Evolutionary conservation across 2,888 invertebrate species (phyloP).

Genomic region (Malachius bipustulatus): DNA sequence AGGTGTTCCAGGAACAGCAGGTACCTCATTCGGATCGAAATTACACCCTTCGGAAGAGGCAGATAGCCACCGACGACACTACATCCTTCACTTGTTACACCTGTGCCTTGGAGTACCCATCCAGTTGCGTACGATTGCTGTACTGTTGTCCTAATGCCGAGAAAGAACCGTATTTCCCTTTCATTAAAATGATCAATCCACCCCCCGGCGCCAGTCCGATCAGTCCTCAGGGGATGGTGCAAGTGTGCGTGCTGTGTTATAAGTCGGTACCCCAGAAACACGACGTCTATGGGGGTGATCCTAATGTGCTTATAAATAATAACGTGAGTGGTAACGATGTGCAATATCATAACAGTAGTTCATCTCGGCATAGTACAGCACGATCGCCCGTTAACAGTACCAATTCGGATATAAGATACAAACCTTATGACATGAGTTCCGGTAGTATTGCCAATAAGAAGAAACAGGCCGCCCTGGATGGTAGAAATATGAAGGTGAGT

Average conservation of each 20-base stretch:
- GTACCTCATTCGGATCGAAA: constrained; percentile 66
- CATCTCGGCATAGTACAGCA: constrained; percentile 39
- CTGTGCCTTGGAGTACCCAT: constrained; percentile 70
- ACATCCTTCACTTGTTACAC: constrained; percentile 81
- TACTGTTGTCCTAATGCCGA: constrained; percentile 78
- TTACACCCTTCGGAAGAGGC: constrained; percentile 69
- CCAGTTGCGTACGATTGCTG: constrained; percentile 66
- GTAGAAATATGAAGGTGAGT: too few relatives aligned
- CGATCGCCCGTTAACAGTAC: constrained; percentile 44
- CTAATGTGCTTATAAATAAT: constrained; percentile 27
- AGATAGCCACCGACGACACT: constrained; percentile 49
- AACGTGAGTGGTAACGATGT: constrained; percentile 34
- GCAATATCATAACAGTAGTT: constrained; percentile 29
- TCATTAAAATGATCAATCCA: constrained; percentile 68
- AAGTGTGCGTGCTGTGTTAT: constrained; percentile 79
- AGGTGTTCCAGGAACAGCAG: constrained; percentile 50
- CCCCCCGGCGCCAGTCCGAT: constrained; percentile 80
- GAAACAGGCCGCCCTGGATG: constrained; percentile 36
- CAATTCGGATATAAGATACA: constrained; percentile 47
- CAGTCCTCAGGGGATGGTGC: constrained; percentile 81
- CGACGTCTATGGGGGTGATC: constrained; percentile 49
- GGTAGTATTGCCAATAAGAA: constrained; percentile 37
- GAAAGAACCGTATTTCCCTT: constrained; percentile 82
- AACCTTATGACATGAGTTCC: constrained; percentile 46
- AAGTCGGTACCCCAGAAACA: constrained; percentile 69